Evolutionary conservation across 1,140 invertebrate species (phyloP), one percentile per base, ranked within the genome.

Genomic region (Calliphora vicina): DNA sequence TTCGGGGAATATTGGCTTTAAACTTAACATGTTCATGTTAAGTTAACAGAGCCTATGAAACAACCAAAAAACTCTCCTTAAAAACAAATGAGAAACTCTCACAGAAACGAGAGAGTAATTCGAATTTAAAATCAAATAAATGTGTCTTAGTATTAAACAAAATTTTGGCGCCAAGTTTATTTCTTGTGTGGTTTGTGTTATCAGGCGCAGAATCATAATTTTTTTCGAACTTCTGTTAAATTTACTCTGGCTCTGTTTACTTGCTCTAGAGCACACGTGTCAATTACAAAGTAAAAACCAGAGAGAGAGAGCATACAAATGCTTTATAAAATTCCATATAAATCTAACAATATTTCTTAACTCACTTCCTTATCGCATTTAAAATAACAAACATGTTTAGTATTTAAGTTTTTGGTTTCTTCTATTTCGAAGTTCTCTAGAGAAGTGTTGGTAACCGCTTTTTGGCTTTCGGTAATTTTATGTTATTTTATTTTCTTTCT

Each of bases 191-290:
- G 74, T 23, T 43, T 20, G 15, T 78, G 13, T 20, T 43, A n/a
- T 12, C n/a, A 43, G 10, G 74, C 74, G 74, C 74, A 23, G 20
- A 35, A 17, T 26, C 15, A 0, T 15, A 35, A 76, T 20, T n/a
- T 17, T n/a, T n/a, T 76, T 76, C 73, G 73, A 76, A 76, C 27
- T 76, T 35, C 15, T 76, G 73, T 76, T 76, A 76, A 76, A 15
- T 45, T 35, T n/a, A 0, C 42, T 23, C 74, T 45, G 17, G 20
- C 8, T 29, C 10, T 29, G 5, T 42, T 29, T n/a, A n/a, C n/a
- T n/a, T n/a, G n/a, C n/a, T n/a, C n/a, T n/a, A 61, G n/a, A 67
- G 10, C 9, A 67, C 61, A 67, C 61, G 61, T 67, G 61, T 67
- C 17, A n/a, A n/a, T 17, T 12, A 17, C 4, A 15, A n/a, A 57